These are phyloP conservation scores for Ornithorhynchus anatinus DNA, from an alignment of 2,113 vertebrate genomes.

Conservation along the genomic window DNA sequence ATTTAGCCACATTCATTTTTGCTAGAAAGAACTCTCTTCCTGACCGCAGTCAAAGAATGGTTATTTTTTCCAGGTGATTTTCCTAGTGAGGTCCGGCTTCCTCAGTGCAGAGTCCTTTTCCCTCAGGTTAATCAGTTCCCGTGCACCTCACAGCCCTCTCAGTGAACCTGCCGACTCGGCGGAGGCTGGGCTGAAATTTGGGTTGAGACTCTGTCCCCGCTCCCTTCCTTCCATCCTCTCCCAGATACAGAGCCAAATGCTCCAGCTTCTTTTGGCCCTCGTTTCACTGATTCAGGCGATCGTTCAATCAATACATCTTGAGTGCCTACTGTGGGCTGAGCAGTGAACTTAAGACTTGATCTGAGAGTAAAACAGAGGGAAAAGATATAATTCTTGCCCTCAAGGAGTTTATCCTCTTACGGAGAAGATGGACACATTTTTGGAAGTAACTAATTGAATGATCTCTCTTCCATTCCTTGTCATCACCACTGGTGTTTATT, in stretches of 20 bases:
- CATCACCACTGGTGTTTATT: too few relatives aligned
- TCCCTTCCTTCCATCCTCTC: neutral
- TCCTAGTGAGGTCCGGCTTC: neutral
- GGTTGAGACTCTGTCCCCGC: neutral
- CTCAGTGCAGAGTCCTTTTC: neutral
- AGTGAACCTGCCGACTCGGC: neutral
- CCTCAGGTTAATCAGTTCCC: neutral
- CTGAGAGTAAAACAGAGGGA: too few relatives aligned
- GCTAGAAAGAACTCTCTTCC: too few relatives aligned
- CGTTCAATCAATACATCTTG: too few relatives aligned
- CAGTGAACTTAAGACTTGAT: too few relatives aligned
- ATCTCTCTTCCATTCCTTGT: too few relatives aligned
- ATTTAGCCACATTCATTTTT: too few relatives aligned
- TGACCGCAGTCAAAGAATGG: too few relatives aligned
- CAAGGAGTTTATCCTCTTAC: neutral
- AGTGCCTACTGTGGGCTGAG: rapidly evolving
- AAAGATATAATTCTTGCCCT: neutral
- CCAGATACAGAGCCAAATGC: neutral
- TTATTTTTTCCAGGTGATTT: neutral
- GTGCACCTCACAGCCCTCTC: rapidly evolving
- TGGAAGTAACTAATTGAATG: too few relatives aligned
- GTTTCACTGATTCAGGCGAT: too few relatives aligned
- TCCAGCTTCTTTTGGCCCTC: neutral
- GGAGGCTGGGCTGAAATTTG: too few relatives aligned
- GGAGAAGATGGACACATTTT: too few relatives aligned